Base-by-base conservation (phyloP, 2,797 vertebrate genomes). In the Scomberomorus guttatus region DNA sequence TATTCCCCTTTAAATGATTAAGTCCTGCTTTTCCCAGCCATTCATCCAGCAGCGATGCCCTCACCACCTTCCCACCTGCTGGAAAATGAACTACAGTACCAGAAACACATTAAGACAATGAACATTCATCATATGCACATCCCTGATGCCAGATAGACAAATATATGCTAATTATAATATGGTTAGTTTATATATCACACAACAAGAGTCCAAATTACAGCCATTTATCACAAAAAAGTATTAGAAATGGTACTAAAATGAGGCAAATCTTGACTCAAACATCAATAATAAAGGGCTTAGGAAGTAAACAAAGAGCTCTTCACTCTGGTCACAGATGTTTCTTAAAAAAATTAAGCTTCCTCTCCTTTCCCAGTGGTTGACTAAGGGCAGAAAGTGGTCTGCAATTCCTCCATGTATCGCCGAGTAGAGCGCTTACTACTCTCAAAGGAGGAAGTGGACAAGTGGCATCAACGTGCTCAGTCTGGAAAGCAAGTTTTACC, bases 401-500 rank as follows among this genome's bases (percentile, higher is more conserved):
- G 46, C 50, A 62, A 34, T 24, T 76, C 63, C 70, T 78, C 56
- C 62, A 24, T 5, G 2, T 60, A 75, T 60, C 46, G 29, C 25
- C 4, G 37, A 61, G 48, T 42, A 57, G 18, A 81, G 64, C 1
- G 32, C 27, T 79, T 70, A 54, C 73, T 51, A 13, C 69, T 79
- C 77, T 83, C 65, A 60, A 50, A 82, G 61, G 80, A 79, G 22
- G 20, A 22, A 9, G 61, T 0, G 2, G 24, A 74, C 12, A 5
- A 65, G 63, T 65, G 39, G 37, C 83, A 78, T 71, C 69, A 64
- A 44, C 9, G 60, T 71, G 48, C 80, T 77, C 22, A 70, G 59
- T 59, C 64, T 73, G 75, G 46, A 72, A 74, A 80, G 61, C 63
- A 48, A 59, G 39, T 66, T 83, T 66, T 74, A 86, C 74, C 69